Conservation (phyloP, 2,113 vertebrate species). For the Catharus fuscescens region DNA sequence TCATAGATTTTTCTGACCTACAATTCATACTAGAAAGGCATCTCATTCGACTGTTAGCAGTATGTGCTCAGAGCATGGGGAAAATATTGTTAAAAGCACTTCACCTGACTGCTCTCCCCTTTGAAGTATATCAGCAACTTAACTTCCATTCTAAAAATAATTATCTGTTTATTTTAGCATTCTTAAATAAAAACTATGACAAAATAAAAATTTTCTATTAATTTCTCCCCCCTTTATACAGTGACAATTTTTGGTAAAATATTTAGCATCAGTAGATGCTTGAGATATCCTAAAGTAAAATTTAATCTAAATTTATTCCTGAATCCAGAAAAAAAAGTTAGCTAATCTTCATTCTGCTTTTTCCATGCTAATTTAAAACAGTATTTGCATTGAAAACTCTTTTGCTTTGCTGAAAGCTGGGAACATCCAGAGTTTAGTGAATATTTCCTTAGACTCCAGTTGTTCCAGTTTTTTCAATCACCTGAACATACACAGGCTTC, state of each 20-base stretch:
- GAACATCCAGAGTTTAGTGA: not conserved
- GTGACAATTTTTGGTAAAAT: not conserved
- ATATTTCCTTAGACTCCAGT: not conserved
- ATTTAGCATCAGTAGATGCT: not conserved
- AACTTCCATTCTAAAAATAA: not conserved
- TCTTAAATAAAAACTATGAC: not conserved
- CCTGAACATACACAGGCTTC: not conserved
- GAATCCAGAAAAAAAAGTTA: not conserved
- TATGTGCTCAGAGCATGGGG: not conserved
- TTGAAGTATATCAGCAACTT: not conserved
- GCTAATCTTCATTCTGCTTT: not conserved
- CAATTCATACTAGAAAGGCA: slow-evolving; percentile 1
- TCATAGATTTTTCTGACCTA: slow-evolving; percentile 21
- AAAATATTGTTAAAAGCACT: slow-evolving; percentile 1
- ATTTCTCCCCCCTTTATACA: not conserved
- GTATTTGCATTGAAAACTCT: not conserved
- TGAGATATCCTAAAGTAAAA: not conserved
- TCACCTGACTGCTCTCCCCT: not conserved
- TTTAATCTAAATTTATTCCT: not conserved
- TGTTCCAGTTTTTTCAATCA: not conserved
- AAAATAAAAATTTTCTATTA: not conserved
- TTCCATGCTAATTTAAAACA: not conserved
- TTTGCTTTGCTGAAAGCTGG: not conserved
- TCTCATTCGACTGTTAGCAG: not conserved
- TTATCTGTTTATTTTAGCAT: not conserved